A percentile compares a stretch with the other conserved stretches of the same genome.
These are phyloP conservation scores for Catajapyx aquilonaris DNA, from an alignment of 1,140 invertebrate genomes.

Conservation along the genomic window DNA sequence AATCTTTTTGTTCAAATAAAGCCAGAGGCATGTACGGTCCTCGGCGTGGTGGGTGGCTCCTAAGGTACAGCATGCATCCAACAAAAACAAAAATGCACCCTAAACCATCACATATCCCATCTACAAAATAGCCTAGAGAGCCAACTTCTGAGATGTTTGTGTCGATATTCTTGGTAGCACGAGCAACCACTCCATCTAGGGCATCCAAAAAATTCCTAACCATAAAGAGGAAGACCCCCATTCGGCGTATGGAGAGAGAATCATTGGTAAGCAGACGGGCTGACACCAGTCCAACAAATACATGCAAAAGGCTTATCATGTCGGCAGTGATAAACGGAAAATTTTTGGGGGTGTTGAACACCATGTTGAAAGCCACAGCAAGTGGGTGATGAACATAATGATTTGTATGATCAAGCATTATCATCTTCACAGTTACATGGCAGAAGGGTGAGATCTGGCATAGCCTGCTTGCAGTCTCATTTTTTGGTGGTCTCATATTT, in stretches of 20 bases:
- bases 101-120: constrained; percentile 10
- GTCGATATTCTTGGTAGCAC: constrained; percentile 10
- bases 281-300: constrained; percentile 14
- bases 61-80: constrained; percentile 8
- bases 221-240: constrained; percentile 17
- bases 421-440: constrained; percentile 9
- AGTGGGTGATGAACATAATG: constrained; percentile 12
- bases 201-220: constrained; percentile 17
- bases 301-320: constrained; percentile 15
- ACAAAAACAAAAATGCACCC: constrained; percentile 7
- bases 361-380: background rate
- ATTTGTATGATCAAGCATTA: constrained; percentile 10
- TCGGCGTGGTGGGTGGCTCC: constrained; percentile 3
- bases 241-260: constrained; percentile 11
- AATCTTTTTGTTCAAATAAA: background rate
- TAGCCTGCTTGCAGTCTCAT: background rate
- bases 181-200: constrained; percentile 18
- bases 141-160: background rate
- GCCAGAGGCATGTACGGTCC: too few species aligned
- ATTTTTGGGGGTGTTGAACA: background rate
- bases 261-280: constrained; percentile 13
- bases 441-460: constrained; percentile 7
- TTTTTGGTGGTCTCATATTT: constrained; percentile 1
- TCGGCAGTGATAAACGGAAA: constrained; percentile 16
- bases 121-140: constrained; percentile 8